A percentile compares a stretch with the other conserved stretches of the same genome.
phyloP scores from a whole-genome alignment of 2,888 invertebrate genomes.

The Norana najaformis region DNA sequence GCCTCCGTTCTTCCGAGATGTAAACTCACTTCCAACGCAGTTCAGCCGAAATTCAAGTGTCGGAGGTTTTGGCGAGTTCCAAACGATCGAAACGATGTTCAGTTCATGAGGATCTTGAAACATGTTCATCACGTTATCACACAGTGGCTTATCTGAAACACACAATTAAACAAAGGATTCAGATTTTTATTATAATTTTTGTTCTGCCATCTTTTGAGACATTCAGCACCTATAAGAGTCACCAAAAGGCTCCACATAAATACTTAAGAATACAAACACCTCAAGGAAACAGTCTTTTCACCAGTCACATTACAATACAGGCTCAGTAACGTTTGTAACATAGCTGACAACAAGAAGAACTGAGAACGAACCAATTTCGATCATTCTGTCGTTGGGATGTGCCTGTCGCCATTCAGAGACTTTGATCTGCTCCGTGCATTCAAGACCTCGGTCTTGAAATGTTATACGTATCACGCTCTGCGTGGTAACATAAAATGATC shows the following conservation, averaged over 20 bases:
- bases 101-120: background rate
- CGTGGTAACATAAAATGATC: background rate
- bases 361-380: background rate
- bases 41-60: background rate
- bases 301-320: background rate
- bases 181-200: too few species aligned
- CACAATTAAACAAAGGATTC: background rate
- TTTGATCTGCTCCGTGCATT: background rate
- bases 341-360: background rate
- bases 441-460: background rate
- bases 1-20: slow-evolving; percentile 1
- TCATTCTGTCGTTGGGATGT: background rate
- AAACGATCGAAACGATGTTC: background rate
- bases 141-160: background rate
- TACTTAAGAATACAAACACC: background rate
- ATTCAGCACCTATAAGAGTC: too few species aligned
- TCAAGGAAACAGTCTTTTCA: background rate
- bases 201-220: too few species aligned
- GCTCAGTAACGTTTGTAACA: too few species aligned
- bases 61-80: background rate
- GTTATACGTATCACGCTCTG: background rate
- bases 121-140: background rate
- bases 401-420: background rate
- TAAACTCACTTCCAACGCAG: background rate
- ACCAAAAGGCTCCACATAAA: too few species aligned